Evolutionary conservation across 2,113 vertebrate genomes (phyloP).

Genomic region (Isichthys henryi): DNA sequence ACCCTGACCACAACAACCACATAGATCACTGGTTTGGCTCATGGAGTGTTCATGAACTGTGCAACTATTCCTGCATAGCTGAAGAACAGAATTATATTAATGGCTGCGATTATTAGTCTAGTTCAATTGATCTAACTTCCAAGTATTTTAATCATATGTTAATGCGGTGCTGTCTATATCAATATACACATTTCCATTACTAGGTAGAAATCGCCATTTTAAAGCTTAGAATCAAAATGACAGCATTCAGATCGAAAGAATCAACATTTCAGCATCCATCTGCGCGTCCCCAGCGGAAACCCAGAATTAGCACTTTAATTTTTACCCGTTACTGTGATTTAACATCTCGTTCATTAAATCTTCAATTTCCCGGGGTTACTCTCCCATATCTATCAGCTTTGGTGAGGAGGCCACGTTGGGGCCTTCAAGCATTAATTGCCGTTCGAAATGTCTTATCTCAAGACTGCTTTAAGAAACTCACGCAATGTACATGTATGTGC

Average conservation of each 20-base stretch:
- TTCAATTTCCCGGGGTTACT: not conserved
- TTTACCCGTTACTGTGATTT: not conserved
- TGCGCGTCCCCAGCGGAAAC: not conserved
- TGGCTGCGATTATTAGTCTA: not conserved
- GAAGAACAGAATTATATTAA: not conserved
- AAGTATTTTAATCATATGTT: not conserved
- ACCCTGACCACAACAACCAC: not conserved
- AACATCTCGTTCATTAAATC: not conserved
- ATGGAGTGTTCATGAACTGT: not conserved
- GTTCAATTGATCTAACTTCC: not conserved
- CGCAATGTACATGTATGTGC: not conserved
- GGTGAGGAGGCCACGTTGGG: not conserved
- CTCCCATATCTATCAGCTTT: not conserved
- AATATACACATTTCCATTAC: not conserved
- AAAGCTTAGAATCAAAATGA: not conserved
- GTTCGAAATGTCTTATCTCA: not conserved
- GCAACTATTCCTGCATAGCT: not conserved
- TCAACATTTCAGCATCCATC: not conserved
- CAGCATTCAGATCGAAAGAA: not conserved
- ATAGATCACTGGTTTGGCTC: not conserved
- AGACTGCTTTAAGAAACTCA: not conserved
- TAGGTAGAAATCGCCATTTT: not conserved
- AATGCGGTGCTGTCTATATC: not conserved
- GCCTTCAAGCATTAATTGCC: not conserved
- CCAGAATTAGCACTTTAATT: not conserved